Conservation (phyloP, 2,113 vertebrate genomes). For the Cyphomyrus plagiostoma region DNA sequence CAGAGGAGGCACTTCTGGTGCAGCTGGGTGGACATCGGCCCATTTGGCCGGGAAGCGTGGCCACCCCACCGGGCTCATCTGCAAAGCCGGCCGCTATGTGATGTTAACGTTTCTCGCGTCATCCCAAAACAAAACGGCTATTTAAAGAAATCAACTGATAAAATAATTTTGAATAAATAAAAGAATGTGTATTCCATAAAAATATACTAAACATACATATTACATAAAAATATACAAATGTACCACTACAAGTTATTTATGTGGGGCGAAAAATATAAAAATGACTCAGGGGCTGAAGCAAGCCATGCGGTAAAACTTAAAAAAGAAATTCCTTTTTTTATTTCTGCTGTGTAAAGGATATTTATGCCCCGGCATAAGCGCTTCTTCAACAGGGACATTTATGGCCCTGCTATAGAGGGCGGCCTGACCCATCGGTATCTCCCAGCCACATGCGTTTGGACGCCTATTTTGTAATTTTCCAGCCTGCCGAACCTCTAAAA, state of each 20-base stretch:
- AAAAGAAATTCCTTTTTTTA: neutral
- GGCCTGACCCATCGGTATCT: neutral
- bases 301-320: neutral
- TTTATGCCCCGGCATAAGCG: neutral
- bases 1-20: neutral
- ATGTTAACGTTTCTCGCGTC: neutral
- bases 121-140: neutral
- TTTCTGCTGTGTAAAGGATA: neutral
- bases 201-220: neutral
- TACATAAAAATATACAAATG: neutral
- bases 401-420: neutral
- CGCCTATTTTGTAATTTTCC: neutral
- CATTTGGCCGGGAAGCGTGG: neutral
- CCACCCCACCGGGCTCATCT: neutral
- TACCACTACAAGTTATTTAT: neutral
- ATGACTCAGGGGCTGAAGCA: neutral
- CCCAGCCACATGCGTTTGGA: neutral
- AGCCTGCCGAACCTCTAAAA: neutral
- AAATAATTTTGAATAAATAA: neutral
- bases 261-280: neutral
- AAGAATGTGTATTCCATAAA: neutral
- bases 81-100: neutral
- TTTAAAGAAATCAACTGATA: neutral
- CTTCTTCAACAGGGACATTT: neutral
- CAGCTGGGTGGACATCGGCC: neutral